Conservation (phyloP, 2,797 vertebrate species). For the Clarias fuscus region DNA sequence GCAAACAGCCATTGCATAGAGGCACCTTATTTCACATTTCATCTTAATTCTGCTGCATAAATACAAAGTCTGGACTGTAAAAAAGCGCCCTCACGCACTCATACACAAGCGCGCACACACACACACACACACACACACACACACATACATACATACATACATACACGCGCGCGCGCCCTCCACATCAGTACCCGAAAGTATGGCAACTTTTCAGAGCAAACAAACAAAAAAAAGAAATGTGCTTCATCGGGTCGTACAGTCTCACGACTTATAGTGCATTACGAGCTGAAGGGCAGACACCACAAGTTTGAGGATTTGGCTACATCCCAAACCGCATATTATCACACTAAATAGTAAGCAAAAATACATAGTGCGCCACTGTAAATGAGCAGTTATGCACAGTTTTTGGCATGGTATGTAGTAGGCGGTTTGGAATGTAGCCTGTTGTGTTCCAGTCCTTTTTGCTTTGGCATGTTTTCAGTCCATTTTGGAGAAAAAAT, state of each 20-base stretch:
- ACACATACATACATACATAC: neutral
- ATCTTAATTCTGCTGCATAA: constrained; percentile 61
- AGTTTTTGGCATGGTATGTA: constrained; percentile 3
- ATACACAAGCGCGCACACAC: neutral
- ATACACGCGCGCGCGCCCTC: constrained; percentile 45
- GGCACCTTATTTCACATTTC: constrained; percentile 70
- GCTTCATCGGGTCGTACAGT: constrained; percentile 57
- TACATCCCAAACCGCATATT: constrained; percentile 26
- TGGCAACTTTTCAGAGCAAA: constrained; percentile 46
- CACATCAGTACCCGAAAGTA: constrained; percentile 65
- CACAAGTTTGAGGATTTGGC: constrained; percentile 56
- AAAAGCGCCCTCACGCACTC: constrained; percentile 12
- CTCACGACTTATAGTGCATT: constrained; percentile 65
- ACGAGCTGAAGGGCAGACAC: constrained; percentile 60
- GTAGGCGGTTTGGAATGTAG: constrained; percentile 19
- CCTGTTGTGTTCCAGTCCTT: constrained; percentile 59
- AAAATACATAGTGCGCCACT: neutral
- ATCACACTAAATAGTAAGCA: constrained; percentile 5
- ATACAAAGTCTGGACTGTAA: constrained; percentile 59
- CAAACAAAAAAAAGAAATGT: constrained; percentile 40
- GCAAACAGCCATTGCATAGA: constrained; percentile 68
- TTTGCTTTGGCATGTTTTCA: constrained; percentile 64
- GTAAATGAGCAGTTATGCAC: constrained; percentile 3
- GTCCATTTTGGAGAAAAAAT: constrained; percentile 31
- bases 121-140: neutral